Evolutionary conservation across 2,113 vertebrate genomes (phyloP), one percentile per base, ranked within the genome.

Genomic region (Macquaria ambigua): DNA sequence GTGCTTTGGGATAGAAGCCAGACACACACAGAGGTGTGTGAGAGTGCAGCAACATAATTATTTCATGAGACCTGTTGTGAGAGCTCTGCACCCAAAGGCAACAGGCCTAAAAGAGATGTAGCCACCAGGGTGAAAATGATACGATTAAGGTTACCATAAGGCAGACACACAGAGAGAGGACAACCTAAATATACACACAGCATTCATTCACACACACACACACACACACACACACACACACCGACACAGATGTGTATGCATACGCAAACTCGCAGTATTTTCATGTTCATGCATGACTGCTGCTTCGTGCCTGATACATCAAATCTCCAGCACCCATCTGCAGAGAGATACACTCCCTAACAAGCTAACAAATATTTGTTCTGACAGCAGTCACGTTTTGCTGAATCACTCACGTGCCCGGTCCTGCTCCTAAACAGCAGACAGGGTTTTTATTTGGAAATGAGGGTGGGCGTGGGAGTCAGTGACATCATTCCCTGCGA

Each of bases 41-140:
- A 80, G 82, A 77, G 90, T 88, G 82, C 88, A 89, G 53, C 77
- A 39, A 28, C 90, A 94, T 94, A 8, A 92, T 92, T 93, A 92
- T 93, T 92, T 94, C 3, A 94, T 95, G 88, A 93, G 92, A 87
- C 62, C 89, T 89, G 87, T 85, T 88, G 90, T 86, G 88, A 78
- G 84, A 50, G 16, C 74, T 52, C 87, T 78, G 72, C 69, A 67
- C 85, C 85, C 59, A 63, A 78, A 81, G 84, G 81, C 70, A 79
- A 71, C 83, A 79, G 37, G 16, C 39, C 74, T 62, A 8, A 71
- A 39, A 31, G 79, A 87, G 84, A 73, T 62, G 50, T 50, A 67
- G 71, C 69, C 59, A 75, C 39, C 46, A 50, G 50, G 76, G 53
- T 75, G 84, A 83, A 86, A 91, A 83, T 56, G 83, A 93, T 87